These are phyloP conservation scores for Perognathus longimembris DNA, from an alignment of 2,113 vertebrate species.

Conservation along the genomic window DNA sequence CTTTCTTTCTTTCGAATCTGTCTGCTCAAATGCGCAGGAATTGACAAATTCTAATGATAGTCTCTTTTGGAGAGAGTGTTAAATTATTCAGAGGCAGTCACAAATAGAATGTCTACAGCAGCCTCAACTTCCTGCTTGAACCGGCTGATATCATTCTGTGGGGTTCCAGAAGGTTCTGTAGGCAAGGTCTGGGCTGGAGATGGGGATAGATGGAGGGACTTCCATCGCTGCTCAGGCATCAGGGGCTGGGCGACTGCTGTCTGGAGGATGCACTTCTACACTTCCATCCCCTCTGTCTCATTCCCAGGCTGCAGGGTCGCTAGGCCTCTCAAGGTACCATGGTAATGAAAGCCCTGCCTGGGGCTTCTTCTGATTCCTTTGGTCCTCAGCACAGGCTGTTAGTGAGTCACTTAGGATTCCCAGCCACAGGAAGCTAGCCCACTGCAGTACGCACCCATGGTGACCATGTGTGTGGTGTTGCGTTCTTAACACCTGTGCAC, in stretches of 20 bases:
- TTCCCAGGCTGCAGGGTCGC: not conserved
- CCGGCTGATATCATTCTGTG: not conserved
- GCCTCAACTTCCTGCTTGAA: slow-evolving; percentile 60
- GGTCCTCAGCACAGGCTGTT: rapidly evolving
- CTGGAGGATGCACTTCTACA: not conserved
- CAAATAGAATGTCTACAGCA: slow-evolving; percentile 72
- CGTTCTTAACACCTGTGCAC: not conserved
- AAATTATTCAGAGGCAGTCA: slow-evolving; percentile 82
- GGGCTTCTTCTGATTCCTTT: not conserved
- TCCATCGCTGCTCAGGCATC: rapidly evolving
- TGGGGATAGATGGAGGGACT: not conserved
- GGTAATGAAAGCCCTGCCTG: not conserved
- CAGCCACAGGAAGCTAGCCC: not conserved
- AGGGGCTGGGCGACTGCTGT: not conserved
- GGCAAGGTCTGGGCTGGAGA: not conserved
- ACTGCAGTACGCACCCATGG: not conserved
- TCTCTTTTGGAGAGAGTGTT: slow-evolving; percentile 74
- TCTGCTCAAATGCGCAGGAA: slow-evolving; percentile 59
- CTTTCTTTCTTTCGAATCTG: slow-evolving; percentile 40
- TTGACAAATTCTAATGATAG: slow-evolving; percentile 76
- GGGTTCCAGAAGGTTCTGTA: not conserved
- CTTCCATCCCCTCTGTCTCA: not conserved
- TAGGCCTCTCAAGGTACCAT: not conserved
- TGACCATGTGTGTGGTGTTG: not conserved
- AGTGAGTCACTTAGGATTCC: not conserved